Base-by-base conservation (phyloP, 2,113 vertebrate genomes). In the Sylvia atricapilla region DNA sequence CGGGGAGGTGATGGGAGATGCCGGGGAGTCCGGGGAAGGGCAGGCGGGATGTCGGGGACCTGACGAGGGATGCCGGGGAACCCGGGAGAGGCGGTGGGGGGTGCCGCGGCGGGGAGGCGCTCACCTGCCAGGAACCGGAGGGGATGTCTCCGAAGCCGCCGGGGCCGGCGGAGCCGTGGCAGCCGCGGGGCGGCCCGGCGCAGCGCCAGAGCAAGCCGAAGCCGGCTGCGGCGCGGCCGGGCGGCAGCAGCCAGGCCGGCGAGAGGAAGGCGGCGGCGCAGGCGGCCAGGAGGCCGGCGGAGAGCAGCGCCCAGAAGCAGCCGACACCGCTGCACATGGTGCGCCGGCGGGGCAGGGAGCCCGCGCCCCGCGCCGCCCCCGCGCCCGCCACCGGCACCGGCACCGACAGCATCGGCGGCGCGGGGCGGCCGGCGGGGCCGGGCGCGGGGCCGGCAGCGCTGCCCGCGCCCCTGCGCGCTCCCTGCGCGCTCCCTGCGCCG, bases 91-190 rank as follows among this genome's bases (percentile, higher is more conserved):
- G 60, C 22, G 33, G 24, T 15, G 43, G 50, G n/a, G 68, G 49
- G 3, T 46, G 37, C 39, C 22, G 69, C 89, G 64, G 78, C 30
- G 37, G 28, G 81, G 60, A 58, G 56, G 47, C 87, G 60, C 86
- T 96, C 97, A 99, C 99, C 99, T 99, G 99, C 99, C 99, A 99
- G 58, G 98, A 98, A 84, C 98, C 98, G 90, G 99, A 99, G 31
- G 98, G 98, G 94, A 99, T 99, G 91, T 98, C 98, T 35, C 98
- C 97, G 92, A 99, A 99, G 96, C 89, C 98, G 23, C 98, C 98
- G 85, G 98, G 96, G 49, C 98, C 98, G 30, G 98, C 98, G 90
- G 98, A 98, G 85, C 98, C 98, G 98, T 98, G 98, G 96, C 98
- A 99, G 56, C 97, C 93, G 95, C 97, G 98, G 97, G 97, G 88